Percentiles rank a stretch among this genome's conserved stretches.
Evolutionary conservation across 2,113 vertebrate species (phyloP).

Genomic region (Arvicanthis niloticus): DNA sequence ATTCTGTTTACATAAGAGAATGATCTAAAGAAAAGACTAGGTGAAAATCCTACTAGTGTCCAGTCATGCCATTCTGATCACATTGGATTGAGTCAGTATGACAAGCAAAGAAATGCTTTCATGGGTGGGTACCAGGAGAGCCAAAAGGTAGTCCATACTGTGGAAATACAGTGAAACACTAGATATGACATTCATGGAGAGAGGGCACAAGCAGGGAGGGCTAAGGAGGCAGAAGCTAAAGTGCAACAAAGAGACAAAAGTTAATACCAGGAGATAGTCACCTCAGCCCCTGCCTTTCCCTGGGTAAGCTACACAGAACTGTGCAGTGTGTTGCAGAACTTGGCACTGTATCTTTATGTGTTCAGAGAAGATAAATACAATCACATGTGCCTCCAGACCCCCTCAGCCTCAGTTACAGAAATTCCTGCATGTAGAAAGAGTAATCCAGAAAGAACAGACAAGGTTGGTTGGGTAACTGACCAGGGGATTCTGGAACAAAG

Average conservation of each 20-base stretch:
- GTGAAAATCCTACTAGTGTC: neutral
- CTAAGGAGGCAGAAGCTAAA: neutral
- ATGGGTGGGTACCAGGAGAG: neutral
- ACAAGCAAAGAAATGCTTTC: neutral
- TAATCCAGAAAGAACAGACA: neutral
- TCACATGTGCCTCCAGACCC: too few relatives aligned
- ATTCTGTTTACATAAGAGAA: neutral
- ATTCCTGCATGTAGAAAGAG: neutral
- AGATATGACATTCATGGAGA: neutral
- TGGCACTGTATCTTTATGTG: neutral
- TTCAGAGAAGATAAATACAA: neutral
- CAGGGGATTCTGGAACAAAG: neutral
- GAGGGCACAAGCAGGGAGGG: neutral
- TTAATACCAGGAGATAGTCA: neutral
- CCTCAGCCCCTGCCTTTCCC: neutral
- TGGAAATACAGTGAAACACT: neutral
- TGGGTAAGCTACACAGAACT: neutral
- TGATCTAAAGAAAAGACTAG: neutral
- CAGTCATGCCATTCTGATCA: neutral
- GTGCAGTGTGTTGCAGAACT: neutral
- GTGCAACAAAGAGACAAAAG: neutral
- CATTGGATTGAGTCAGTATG: neutral
- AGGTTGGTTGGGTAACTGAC: neutral
- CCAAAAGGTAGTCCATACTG: too few relatives aligned
- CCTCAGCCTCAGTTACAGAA: neutral